Evolutionary conservation across 2,888 invertebrate genomes (phyloP).

Genomic region (Unio pictorum): DNA sequence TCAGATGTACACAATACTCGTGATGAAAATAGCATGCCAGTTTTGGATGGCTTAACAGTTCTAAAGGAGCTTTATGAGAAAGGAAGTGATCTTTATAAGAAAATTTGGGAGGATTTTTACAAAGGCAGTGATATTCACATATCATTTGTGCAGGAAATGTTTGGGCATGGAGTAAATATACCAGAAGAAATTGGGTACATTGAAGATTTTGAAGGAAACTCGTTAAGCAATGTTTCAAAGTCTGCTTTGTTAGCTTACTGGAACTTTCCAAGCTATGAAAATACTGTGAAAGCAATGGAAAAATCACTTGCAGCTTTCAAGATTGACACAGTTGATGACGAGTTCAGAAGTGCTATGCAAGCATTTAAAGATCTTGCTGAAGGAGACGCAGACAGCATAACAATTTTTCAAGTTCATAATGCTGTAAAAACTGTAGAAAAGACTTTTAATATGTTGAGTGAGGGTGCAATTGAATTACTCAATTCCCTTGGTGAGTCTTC

Average conservation of each 20-base stretch:
- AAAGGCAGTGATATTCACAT: conserved; percentile 9
- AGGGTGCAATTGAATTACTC: conserved; percentile 20
- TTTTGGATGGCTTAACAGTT: no score
- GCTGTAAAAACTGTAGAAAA: conserved; percentile 15
- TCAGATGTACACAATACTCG: no score
- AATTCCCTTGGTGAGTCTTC: conserved; percentile 15
- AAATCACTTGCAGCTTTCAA: no score
- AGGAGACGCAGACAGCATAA: conserved; percentile 4
- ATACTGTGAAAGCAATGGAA: no score
- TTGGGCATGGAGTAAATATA: conserved; percentile 1
- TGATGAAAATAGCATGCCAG: no score
- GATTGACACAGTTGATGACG: conserved; percentile 3
- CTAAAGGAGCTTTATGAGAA: not conserved
- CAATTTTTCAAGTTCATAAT: conserved; percentile 14
- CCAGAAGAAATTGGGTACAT: no score
- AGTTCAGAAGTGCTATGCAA: conserved; percentile 16
- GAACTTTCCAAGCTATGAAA: no score
- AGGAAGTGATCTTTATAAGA: conserved; percentile 10
- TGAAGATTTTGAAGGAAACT: no score
- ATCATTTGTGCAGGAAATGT: conserved; percentile 4
- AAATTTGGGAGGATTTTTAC: conserved; percentile 17
- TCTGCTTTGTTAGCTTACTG: no score
- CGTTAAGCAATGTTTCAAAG: no score
- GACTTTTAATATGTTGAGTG: conserved; percentile 10
- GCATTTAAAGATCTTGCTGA: conserved; percentile 17